These are phyloP conservation scores for Drosophila tani DNA, from an alignment of 1,140 invertebrate genomes.

Conservation along the genomic window DNA sequence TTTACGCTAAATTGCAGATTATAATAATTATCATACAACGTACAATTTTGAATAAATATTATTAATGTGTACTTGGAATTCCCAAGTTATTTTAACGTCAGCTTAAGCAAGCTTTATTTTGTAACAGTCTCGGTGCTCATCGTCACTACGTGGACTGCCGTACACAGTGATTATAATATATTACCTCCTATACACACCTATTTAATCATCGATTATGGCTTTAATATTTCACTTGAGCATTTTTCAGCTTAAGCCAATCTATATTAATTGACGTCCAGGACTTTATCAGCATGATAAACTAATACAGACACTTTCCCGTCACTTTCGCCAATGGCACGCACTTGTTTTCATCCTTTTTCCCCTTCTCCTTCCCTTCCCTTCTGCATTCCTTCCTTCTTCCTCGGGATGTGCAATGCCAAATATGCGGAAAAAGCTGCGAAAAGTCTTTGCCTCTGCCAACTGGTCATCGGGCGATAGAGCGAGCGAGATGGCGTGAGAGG, in stretches of 20 bases:
- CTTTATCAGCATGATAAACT: slow-evolving; percentile 34
- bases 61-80: background rate
- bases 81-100: background rate
- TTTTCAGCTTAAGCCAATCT: background rate
- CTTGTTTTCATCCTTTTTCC: slow-evolving; percentile 15
- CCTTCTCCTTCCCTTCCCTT: background rate
- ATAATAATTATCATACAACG: too few species aligned
- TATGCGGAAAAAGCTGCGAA: slow-evolving; percentile 52
- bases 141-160: too few species aligned
- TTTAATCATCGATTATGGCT: background rate
- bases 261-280: slow-evolving; percentile 31
- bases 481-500: background rate
- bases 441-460: slow-evolving; percentile 30
- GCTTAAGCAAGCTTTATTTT: background rate
- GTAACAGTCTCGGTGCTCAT: too few species aligned
- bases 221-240: background rate
- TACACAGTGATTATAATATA: too few species aligned
- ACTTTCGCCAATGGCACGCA: slow-evolving; percentile 38
- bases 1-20: too few species aligned
- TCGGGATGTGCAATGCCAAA: slow-evolving; percentile 46
- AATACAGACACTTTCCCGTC: slow-evolving; percentile 30
- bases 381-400: slow-evolving; percentile 13
- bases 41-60: too few species aligned
- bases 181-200: too few species aligned
- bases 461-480: slow-evolving; percentile 25